Evolutionary conservation across 2,113 vertebrate species (phyloP).

Genomic region (Catharus fuscescens): DNA sequence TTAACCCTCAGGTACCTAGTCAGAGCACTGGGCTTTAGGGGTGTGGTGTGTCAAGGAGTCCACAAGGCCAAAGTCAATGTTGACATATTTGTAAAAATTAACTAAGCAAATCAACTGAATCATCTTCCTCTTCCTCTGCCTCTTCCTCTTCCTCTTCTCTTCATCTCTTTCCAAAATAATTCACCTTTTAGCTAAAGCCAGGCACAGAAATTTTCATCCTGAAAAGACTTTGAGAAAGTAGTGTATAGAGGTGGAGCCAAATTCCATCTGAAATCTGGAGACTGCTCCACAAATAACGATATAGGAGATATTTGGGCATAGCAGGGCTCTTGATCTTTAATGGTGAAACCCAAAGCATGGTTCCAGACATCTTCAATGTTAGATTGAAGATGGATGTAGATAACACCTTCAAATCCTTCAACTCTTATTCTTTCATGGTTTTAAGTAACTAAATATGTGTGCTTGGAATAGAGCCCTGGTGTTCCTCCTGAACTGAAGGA

Average conservation of each 20-base stretch:
- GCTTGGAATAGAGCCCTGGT: background rate
- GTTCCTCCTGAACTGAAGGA: background rate
- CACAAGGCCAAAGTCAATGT: background rate
- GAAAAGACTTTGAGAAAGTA: background rate
- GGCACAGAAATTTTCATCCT: background rate
- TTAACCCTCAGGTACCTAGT: background rate
- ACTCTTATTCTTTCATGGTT: background rate
- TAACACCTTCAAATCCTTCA: background rate
- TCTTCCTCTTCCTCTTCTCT: background rate
- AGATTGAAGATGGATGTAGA: background rate
- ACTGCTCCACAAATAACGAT: background rate
- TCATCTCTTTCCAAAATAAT: too few relatives aligned
- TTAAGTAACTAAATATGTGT: background rate
- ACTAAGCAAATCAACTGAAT: background rate
- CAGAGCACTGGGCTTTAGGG: background rate
- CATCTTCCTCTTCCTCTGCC: background rate
- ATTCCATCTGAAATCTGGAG: background rate
- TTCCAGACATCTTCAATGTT: background rate
- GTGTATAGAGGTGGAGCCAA: background rate
- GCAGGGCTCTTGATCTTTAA: background rate
- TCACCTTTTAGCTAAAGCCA: background rate
- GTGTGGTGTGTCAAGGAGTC: background rate
- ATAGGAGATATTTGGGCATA: background rate
- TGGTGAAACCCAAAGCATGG: background rate
- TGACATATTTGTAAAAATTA: background rate